These are phyloP conservation scores for Fundulus diaphanus DNA, from an alignment of 2,797 vertebrate genomes.

Conservation along the genomic window DNA sequence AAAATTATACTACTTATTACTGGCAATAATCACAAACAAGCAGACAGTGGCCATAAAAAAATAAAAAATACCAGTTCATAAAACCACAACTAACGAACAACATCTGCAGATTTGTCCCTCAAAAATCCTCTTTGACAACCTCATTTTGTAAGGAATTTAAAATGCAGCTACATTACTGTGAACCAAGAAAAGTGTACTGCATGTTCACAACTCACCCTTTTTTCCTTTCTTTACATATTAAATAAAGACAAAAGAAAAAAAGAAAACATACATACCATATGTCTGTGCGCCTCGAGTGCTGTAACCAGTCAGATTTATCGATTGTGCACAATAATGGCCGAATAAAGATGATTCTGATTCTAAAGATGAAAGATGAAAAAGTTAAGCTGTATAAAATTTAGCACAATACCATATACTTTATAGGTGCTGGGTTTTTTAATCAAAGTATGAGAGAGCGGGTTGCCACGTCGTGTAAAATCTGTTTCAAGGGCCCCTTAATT, in stretches of 20 bases:
- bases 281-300: too few relatives aligned
- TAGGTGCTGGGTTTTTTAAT: neutral
- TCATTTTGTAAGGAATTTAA: neutral
- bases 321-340: too few relatives aligned
- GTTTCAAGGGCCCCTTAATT: neutral
- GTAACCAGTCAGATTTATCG: too few relatives aligned
- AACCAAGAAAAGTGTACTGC: too few relatives aligned
- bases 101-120: neutral
- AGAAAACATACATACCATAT: too few relatives aligned
- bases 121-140: neutral
- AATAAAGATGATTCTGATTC: too few relatives aligned
- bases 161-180: too few relatives aligned
- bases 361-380: neutral
- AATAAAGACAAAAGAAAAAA: too few relatives aligned
- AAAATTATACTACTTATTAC: neutral
- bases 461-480: neutral
- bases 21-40: neutral
- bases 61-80: neutral
- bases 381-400: too few relatives aligned
- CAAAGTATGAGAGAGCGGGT: neutral
- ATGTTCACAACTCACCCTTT: too few relatives aligned
- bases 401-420: neutral
- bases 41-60: neutral
- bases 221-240: too few relatives aligned
- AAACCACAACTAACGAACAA: neutral